Evolutionary conservation across 1,140 invertebrate genomes (phyloP), one percentile per base, ranked within the genome.

Genomic region (Drosophila carrolli): DNA sequence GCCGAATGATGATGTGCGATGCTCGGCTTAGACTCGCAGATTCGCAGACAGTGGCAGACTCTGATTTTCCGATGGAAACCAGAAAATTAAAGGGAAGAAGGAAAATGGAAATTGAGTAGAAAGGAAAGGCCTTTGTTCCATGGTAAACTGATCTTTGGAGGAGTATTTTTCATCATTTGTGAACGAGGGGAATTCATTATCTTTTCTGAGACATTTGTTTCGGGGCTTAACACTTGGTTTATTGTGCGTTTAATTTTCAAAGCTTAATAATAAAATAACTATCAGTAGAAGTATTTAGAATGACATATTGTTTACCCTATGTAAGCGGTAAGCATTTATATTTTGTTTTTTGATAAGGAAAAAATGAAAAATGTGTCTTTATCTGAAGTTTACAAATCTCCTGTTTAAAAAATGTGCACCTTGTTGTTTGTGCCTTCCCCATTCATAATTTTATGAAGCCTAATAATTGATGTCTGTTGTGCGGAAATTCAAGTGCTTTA

Each of bases 391-490:
- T 29, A 5, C 4, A 61, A 37, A 9, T 16, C 29, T 16, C n/a
- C 19, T 59, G 19, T n/a, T 59, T 16, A n/a, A 47, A 37, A 5
- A 37, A 29, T 29, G 35, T 14, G 29, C 14, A 38, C 32, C 63
- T 66, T 70, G 50, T 63, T 78, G 58, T 56, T 53, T 75, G 27
- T 11, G 47, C 29, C 29, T 32, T 32, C 29, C 29, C 8, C 29
- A 7, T 32, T 29, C 23, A 85, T 85, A 85, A 85, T 85, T 81
- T 81, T 63, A 78, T 73, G 82, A 67, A 37, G 82, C 38, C 88
- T 82, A 82, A 86, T 86, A 86, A 86, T 86, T 86, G 67, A 86
- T 88, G 83, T 59, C 48, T 51, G 76, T 62, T 53, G 41, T 59
- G 48, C 41, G 46, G 37, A 59, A 61, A 88, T 66, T 71, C 51